Conservation (phyloP, 2,113 vertebrate species). For the Calyptommatus sinebrachiatus region DNA sequence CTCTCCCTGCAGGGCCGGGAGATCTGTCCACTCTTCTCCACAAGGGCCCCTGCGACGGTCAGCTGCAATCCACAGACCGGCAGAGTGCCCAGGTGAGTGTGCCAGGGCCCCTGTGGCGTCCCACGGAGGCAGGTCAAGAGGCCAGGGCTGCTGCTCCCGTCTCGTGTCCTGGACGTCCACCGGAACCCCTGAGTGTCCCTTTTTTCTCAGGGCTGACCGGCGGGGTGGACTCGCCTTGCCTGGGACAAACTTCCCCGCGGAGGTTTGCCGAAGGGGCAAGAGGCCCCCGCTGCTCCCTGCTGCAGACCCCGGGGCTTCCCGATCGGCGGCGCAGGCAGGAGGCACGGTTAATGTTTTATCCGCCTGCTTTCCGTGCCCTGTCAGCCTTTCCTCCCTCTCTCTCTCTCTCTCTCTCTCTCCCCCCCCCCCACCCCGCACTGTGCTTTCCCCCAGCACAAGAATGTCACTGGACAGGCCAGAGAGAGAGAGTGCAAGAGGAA, state of each 20-base stretch:
- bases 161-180: too few relatives aligned
- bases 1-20: neutral
- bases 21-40: rapidly evolving
- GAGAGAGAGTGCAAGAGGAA: neutral
- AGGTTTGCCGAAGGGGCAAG: neutral
- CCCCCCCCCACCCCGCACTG: neutral
- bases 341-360: constrained; percentile 30
- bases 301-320: constrained; percentile 1
- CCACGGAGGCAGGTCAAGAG: neutral
- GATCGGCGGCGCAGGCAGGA: neutral
- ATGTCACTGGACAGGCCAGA: neutral
- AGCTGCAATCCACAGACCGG: too few relatives aligned
- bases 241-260: neutral
- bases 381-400: neutral
- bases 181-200: neutral
- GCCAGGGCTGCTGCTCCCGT: neutral
- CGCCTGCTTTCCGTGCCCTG: neutral
- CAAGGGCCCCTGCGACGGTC: neutral
- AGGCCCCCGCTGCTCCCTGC: neutral
- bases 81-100: neutral
- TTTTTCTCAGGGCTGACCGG: neutral
- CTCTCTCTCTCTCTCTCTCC: neutral
- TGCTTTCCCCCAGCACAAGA: neutral
- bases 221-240: neutral
- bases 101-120: neutral